Base-by-base conservation (phyloP, 2,113 vertebrate genomes). In the Epinephelus moara region DNA sequence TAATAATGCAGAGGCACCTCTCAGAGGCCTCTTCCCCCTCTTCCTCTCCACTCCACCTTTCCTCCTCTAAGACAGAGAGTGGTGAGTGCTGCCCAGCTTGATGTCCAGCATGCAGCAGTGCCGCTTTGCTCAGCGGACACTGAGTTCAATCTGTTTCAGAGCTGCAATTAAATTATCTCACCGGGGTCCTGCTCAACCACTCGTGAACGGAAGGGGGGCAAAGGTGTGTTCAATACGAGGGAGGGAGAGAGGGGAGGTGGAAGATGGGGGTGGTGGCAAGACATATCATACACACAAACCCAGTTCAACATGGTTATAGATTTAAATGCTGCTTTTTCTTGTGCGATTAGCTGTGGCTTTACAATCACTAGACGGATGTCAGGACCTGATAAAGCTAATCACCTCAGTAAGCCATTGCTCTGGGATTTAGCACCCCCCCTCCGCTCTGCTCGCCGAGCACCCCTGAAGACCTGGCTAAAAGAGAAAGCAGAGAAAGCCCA, bases 1-100 rank as follows among this genome's bases (percentile, higher is more conserved):
- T 96, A 98, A 97, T 97, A 97, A 98, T 98, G 96, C 95, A 97
- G 91, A 85, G 84, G 86, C 83, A 84, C 88, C 77, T 85, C 83
- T 92, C 88, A 72, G 62, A 85, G 83, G 79, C 88, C 79, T 88
- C 94, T 86, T 30, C 27, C 75, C 81, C 81, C 74, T 92, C 91
- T 85, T 85, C 72, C 86, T 74, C 77, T 92, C 81, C 78, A 86
- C 92, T 85, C 64, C 93, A 92, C 88, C 83, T 89, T 93, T 90
- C 75, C 71, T 80, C 78, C 75, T 82, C 78, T 27, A 40, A 64
- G 74, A 63, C 75, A 73, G 49, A 72, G 76, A 84, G 70, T n/a
- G 75, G 92, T 90, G 91, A 95, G 88, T 93, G 92, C 84, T 87
- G 89, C 95, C 91, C 91, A 96, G 88, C 89, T 92, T 93, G 83